These are phyloP conservation scores for Idaea aversata DNA, from an alignment of 2,888 invertebrate species.

Conservation along the genomic window DNA sequence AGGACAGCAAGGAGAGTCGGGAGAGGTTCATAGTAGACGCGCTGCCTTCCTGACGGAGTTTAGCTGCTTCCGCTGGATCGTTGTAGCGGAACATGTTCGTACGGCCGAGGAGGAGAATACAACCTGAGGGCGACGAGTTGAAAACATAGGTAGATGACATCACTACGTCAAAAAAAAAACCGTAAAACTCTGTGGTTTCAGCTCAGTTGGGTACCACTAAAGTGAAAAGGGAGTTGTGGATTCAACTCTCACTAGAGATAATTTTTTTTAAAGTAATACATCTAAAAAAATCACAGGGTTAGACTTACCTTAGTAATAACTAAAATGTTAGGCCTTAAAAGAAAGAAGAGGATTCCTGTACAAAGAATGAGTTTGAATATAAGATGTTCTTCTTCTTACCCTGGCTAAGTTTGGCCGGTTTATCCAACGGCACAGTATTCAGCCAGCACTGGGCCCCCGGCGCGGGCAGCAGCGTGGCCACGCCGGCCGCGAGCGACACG, in stretches of 20 bases:
- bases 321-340: too few species aligned
- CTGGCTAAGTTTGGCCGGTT: constrained; percentile 89
- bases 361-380: too few species aligned
- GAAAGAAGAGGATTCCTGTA: too few species aligned
- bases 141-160: too few species aligned
- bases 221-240: too few species aligned
- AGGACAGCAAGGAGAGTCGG: constrained; percentile 88
- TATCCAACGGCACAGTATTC: constrained; percentile 88
- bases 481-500: constrained; percentile 85
- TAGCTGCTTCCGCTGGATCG: constrained; percentile 93
- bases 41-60: constrained; percentile 87
- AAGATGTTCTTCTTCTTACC: too few species aligned
- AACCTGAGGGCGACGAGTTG: constrained; percentile 69
- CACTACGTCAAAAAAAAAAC: not conserved
- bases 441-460: constrained; percentile 90
- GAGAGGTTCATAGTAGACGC: constrained; percentile 88
- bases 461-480: constrained; percentile 87
- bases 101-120: constrained; percentile 87
- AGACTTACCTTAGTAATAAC: too few species aligned
- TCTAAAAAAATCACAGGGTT: too few species aligned
- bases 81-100: constrained; percentile 93
- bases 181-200: too few species aligned
- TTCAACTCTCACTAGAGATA: too few species aligned
- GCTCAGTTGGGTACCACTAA: too few species aligned
- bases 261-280: too few species aligned